phyloP scores from a whole-genome alignment of 2,113 vertebrate species.

The Coptodon rendalli region DNA sequence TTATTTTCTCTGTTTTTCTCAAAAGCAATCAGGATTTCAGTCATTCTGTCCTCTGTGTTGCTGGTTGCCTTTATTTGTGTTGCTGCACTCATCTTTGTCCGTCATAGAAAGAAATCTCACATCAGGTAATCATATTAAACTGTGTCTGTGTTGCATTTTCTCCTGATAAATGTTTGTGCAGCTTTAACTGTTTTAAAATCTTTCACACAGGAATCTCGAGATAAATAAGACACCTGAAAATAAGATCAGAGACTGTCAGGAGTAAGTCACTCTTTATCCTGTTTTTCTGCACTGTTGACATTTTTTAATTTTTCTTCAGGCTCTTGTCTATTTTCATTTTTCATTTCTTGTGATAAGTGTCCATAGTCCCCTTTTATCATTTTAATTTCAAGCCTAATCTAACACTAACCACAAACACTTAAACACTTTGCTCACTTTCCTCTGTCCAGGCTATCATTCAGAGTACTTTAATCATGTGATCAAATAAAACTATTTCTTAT shows the following conservation, averaged over 20 bases:
- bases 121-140: background rate
- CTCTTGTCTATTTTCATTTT: background rate
- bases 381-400: background rate
- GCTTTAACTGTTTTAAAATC: accelerated
- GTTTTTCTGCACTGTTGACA: background rate
- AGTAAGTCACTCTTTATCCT: background rate
- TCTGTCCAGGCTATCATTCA: background rate
- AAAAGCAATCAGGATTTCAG: background rate
- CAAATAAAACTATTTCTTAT: background rate
- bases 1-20: background rate
- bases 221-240: accelerated
- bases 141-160: background rate
- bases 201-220: background rate
- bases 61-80: background rate
- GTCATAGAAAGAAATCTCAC: background rate
- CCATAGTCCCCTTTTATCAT: background rate
- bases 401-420: background rate
- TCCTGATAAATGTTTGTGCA: background rate
- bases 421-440: background rate
- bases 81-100: background rate
- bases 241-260: background rate
- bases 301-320: accelerated
- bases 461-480: background rate
- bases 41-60: background rate
- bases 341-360: background rate